Conservation (phyloP, 1,140 invertebrate species). For the Plutomurus gul region DNA sequence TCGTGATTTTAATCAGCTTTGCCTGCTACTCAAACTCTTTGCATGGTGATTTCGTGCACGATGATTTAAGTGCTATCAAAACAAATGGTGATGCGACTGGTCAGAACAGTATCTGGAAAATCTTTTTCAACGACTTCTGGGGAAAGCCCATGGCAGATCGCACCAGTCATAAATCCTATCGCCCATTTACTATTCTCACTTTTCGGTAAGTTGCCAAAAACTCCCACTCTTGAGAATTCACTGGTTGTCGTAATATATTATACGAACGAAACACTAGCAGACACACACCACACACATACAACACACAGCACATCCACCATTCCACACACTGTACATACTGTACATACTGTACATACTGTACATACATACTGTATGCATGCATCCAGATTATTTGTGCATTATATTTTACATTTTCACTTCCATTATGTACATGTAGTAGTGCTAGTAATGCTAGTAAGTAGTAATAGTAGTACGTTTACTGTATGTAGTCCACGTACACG, state of each 20-base stretch:
- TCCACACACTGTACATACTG: too few species aligned
- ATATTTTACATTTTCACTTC: too few species aligned
- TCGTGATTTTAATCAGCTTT: conserved; percentile 69
- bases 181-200: conserved; percentile 78
- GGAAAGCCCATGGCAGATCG: conserved; percentile 81
- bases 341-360: too few species aligned
- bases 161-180: conserved; percentile 81
- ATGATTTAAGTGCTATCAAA: conserved; percentile 84
- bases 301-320: too few species aligned
- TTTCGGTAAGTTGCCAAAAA: conserved; percentile 69
- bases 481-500: too few species aligned
- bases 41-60: conserved; percentile 85
- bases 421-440: too few species aligned
- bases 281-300: neutral
- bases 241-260: neutral
- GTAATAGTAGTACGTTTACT: too few species aligned
- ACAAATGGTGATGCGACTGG: conserved; percentile 81
- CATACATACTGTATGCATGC: too few species aligned
- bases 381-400: too few species aligned
- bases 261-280: neutral
- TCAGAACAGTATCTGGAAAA: conserved; percentile 65
- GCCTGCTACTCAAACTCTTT: conserved; percentile 77
- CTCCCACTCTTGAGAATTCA: conserved; percentile 32
- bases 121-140: conserved; percentile 89
- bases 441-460: too few species aligned